Evolutionary conservation across 2,888 invertebrate genomes (phyloP).

Genomic region (Rhamnusium bicolor): DNA sequence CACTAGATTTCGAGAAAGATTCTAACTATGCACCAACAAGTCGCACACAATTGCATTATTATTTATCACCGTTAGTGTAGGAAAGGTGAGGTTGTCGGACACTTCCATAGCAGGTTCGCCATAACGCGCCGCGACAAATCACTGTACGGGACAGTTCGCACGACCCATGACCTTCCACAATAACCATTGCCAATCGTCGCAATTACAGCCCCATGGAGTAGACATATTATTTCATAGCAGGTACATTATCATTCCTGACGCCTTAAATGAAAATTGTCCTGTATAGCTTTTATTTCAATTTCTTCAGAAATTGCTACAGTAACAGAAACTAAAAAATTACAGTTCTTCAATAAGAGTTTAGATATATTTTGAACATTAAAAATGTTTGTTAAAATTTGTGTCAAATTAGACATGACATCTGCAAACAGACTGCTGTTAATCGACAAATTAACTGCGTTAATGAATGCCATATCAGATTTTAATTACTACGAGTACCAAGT

Average conservation of each 20-base stretch:
- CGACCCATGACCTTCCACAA: constrained; percentile 69
- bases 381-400: too few species aligned
- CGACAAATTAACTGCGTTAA: background rate
- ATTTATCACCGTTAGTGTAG: constrained; percentile 66
- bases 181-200: constrained; percentile 69
- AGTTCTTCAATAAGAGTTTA: too few species aligned
- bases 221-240: constrained; percentile 59
- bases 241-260: constrained; percentile 32
- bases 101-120: constrained; percentile 55
- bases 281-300: background rate
- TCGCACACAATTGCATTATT: constrained; percentile 61
- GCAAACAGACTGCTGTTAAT: background rate
- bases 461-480: background rate
- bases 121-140: constrained; percentile 68
- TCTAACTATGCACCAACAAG: constrained; percentile 13
- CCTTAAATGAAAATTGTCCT: background rate
- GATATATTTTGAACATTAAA: too few species aligned
- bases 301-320: background rate
- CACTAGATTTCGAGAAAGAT: constrained; percentile 3
- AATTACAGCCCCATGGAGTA: constrained; percentile 63
- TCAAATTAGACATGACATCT: too few species aligned
- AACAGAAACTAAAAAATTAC: too few species aligned
- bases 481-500: background rate
- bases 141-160: constrained; percentile 70
- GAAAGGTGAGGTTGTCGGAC: constrained; percentile 63